These are phyloP conservation scores for Heliconius congener DNA, from an alignment of 1,140 invertebrate species.

Conservation along the genomic window DNA sequence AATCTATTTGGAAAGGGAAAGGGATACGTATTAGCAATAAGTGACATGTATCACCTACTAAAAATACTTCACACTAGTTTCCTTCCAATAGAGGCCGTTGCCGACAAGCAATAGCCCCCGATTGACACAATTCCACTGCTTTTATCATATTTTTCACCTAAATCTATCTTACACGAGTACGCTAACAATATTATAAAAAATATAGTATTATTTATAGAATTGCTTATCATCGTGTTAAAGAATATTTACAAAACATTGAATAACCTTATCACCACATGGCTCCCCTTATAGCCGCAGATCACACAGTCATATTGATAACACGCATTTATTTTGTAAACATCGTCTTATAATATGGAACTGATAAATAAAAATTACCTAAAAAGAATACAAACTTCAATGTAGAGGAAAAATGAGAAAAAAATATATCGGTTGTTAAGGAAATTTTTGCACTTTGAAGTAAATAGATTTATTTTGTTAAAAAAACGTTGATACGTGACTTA, in stretches of 20 bases:
- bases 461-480: neutral
- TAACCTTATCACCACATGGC: constrained; percentile 1
- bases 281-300: neutral
- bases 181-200: neutral
- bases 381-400: neutral
- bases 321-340: neutral
- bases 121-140: too few species aligned
- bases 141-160: too few species aligned
- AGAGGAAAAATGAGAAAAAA: neutral
- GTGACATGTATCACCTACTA: too few species aligned
- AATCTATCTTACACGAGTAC: too few species aligned
- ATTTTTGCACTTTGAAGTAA: neutral
- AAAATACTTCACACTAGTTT: too few species aligned
- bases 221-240: neutral
- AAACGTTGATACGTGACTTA: neutral
- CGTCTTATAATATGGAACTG: neutral
- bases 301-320: neutral
- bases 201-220: neutral
- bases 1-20: too few species aligned
- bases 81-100: too few species aligned
- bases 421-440: neutral
- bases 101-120: too few species aligned
- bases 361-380: neutral
- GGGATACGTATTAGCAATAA: too few species aligned
- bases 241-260: neutral